Conservation (phyloP, 2,888 invertebrate genomes). For the Monoplex corrugatus region DNA sequence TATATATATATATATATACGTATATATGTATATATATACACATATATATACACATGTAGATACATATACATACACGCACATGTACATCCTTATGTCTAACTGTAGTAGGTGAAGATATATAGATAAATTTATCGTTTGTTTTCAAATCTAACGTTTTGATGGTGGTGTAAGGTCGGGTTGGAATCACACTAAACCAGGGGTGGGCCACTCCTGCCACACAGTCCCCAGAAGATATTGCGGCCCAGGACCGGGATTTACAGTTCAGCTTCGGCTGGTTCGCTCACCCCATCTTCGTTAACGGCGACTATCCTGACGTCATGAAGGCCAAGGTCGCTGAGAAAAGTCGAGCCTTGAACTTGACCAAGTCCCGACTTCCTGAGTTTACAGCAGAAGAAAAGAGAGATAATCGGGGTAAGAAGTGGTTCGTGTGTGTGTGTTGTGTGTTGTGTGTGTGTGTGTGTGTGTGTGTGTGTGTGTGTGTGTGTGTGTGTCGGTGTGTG, state of each 20-base stretch:
- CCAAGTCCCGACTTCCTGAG: slow-evolving; percentile 59
- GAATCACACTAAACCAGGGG: slow-evolving; percentile 67
- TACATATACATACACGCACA: neutral
- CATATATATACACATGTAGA: too few relatives aligned
- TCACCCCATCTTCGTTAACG: slow-evolving; percentile 73
- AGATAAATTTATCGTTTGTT: too few relatives aligned
- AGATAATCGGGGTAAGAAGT: slow-evolving; percentile 59
- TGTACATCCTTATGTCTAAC: too few relatives aligned
- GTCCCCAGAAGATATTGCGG: slow-evolving; percentile 58
- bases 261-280: slow-evolving; percentile 77
- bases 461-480: neutral
- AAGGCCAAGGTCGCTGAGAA: slow-evolving; percentile 59
- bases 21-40: too few relatives aligned
- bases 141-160: too few relatives aligned
- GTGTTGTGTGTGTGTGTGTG: slow-evolving; percentile 6
- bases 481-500: too few relatives aligned
- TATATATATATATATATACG: too few relatives aligned
- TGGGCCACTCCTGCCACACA: slow-evolving; percentile 62
- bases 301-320: slow-evolving; percentile 83
- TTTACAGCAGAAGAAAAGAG: slow-evolving; percentile 61
- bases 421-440: neutral
- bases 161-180: slow-evolving; percentile 33
- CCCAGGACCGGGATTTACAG: slow-evolving; percentile 62
- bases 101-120: too few relatives aligned
- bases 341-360: slow-evolving; percentile 46